phyloP scores from a whole-genome alignment of 2,113 vertebrate species.

The Puffinus mauretanicus region DNA sequence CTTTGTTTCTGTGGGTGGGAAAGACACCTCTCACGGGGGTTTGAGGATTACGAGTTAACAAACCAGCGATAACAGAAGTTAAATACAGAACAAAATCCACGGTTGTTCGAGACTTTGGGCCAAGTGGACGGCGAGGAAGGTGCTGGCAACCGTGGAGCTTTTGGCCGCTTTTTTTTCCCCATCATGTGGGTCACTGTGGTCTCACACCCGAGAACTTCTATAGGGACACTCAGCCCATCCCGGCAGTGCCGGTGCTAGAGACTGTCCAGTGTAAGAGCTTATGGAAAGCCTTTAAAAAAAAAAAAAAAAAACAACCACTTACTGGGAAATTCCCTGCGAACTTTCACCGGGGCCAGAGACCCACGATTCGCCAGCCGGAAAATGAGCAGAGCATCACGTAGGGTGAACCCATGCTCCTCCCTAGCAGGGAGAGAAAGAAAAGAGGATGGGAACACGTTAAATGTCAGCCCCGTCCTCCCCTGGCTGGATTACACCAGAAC shows the following conservation, averaged over 20 bases:
- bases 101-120: background rate
- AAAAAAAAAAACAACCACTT: background rate
- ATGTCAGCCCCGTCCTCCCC: fast-evolving
- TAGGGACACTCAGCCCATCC: background rate
- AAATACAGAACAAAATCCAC: background rate
- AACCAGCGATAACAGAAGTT: fast-evolving
- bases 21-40: background rate
- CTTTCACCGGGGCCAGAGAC: background rate
- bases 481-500: background rate
- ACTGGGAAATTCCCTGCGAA: background rate
- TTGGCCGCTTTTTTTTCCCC: background rate
- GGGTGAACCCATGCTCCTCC: fast-evolving
- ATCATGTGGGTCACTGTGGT: fast-evolving
- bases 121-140: background rate
- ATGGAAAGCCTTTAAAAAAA: background rate
- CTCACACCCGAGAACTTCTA: fast-evolving
- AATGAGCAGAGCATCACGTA: fast-evolving
- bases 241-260: fast-evolving
- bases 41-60: background rate
- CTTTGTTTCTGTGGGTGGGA: background rate
- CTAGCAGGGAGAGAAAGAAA: background rate
- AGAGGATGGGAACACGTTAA: background rate
- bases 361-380: fast-evolving
- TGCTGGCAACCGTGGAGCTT: fast-evolving
- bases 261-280: background rate